Conservation (phyloP, 2,113 vertebrate genomes). For the Corythornis cristatus region DNA sequence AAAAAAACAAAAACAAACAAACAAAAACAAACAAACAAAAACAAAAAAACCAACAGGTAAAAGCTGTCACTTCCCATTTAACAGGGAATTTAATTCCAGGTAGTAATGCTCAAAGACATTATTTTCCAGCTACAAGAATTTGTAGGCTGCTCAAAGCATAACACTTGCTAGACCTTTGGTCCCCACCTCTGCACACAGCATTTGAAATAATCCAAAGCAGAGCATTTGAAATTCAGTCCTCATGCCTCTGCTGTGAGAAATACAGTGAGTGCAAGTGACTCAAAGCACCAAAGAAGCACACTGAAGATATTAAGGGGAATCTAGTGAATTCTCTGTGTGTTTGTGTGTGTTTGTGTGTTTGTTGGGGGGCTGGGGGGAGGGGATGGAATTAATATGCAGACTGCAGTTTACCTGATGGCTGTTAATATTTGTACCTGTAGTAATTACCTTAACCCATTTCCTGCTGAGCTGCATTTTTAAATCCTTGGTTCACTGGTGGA, state of each 20-base stretch:
- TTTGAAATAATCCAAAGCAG: not conserved
- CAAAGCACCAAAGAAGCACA: not conserved
- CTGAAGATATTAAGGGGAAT: not conserved
- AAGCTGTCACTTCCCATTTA: not conserved
- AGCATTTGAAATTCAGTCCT: not conserved
- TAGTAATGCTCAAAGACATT: not conserved
- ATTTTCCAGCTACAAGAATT: not conserved
- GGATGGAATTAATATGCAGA: no score
- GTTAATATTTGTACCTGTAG: not conserved
- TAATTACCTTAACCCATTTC: not conserved
- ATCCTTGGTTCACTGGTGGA: not conserved
- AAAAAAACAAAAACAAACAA: no score
- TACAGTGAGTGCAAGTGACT: not conserved
- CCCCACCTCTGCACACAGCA: fast-evolving
- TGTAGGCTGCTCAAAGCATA: not conserved
- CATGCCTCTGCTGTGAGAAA: not conserved
- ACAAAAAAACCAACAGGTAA: no score
- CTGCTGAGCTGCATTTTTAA: not conserved
- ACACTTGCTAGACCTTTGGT: fast-evolving
- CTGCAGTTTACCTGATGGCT: not conserved
- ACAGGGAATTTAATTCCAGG: not conserved
- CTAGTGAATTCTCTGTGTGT: not conserved
- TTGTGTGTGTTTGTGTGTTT: no score
- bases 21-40: no score
- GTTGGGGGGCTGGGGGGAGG: no score